These are phyloP conservation scores for Hypanus sabinus DNA, from an alignment of 2,113 vertebrate species.

Conservation along the genomic window DNA sequence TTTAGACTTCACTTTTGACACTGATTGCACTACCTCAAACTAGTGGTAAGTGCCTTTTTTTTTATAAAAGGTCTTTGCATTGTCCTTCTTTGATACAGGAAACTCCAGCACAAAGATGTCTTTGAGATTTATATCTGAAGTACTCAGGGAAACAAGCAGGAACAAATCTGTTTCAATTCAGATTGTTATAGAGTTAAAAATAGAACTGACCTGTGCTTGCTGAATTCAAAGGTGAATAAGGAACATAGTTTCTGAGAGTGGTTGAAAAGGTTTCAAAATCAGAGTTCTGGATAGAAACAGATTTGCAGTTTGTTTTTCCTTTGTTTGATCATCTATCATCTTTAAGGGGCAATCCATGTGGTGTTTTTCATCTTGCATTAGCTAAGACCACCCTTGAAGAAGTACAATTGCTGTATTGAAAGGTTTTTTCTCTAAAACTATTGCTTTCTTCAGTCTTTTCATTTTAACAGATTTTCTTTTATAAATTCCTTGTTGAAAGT, in stretches of 20 bases:
- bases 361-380: neutral
- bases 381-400: neutral
- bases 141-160: neutral
- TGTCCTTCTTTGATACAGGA: neutral
- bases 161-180: conserved; percentile 10
- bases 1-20: neutral
- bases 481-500: neutral
- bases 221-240: neutral
- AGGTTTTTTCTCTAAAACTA: neutral
- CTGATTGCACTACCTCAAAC: neutral
- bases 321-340: neutral
- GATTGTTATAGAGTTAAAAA: neutral
- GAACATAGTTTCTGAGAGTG: neutral
- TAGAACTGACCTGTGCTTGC: neutral
- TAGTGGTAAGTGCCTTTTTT: neutral
- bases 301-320: neutral
- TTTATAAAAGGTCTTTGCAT: neutral
- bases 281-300: neutral
- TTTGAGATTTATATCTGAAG: neutral
- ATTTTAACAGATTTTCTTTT: neutral
- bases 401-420: neutral
- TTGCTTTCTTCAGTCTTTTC: neutral
- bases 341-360: neutral
- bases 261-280: neutral
- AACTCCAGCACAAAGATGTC: neutral